Percentiles rank a stretch among this genome's conserved stretches.
Conservation (phyloP, 2,888 invertebrate species). For the Lithosia quadra region DNA sequence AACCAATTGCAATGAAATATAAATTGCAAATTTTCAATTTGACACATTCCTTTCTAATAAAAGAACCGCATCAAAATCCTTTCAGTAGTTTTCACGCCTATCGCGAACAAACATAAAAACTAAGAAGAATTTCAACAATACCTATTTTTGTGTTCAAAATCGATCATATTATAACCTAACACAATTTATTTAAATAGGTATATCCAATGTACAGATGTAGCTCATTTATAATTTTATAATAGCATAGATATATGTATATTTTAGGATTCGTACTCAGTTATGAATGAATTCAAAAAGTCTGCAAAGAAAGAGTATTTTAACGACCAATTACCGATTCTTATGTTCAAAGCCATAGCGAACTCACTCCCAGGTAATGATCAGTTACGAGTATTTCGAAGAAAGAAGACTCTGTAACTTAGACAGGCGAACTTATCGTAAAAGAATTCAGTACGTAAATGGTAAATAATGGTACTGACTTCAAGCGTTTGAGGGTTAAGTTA, state of each 20-base stretch:
- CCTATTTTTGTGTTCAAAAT: too few species aligned
- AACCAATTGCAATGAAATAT: too few species aligned
- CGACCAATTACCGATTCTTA: constrained; percentile 10
- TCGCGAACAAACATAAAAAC: too few species aligned
- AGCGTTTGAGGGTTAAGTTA: neutral
- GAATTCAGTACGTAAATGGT: neutral
- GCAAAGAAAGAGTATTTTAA: neutral
- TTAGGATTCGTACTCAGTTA: neutral
- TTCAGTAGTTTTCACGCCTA: too few species aligned
- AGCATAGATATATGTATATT: neutral
- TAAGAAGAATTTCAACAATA: too few species aligned
- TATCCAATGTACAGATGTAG: too few species aligned
- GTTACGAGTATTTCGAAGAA: constrained; percentile 14
- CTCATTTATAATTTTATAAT: too few species aligned
- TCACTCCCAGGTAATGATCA: constrained; percentile 8
- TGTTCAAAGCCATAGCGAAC: constrained; percentile 10
- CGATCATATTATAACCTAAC: too few species aligned
- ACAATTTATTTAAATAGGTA: too few species aligned
- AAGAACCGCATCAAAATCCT: too few species aligned
- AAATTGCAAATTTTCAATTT: too few species aligned
- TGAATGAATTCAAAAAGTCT: neutral
- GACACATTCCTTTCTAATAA: too few species aligned
- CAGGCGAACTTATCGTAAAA: neutral
- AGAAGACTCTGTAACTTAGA: neutral
- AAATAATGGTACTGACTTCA: neutral